A percentile compares a stretch with the other conserved stretches of the same genome.
phyloP scores from a whole-genome alignment of 2,797 vertebrate genomes.

The Mus spretus region DNA sequence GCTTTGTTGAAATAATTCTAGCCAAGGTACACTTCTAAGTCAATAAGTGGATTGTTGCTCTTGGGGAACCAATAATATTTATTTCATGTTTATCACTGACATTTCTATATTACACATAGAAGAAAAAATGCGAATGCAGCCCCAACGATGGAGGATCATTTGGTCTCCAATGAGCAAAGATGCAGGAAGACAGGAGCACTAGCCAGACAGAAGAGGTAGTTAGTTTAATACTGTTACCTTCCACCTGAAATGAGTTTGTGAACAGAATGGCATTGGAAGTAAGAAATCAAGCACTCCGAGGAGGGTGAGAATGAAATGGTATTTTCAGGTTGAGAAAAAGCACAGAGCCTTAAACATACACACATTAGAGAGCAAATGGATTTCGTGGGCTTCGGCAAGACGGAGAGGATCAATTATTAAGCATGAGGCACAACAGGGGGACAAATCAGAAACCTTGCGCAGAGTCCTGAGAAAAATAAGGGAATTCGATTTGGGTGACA shows the following conservation, averaged over 20 bases:
- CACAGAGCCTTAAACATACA: not conserved
- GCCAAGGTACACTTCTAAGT: not conserved
- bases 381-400: not conserved
- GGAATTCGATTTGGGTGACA: conserved; percentile 3
- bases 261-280: not conserved
- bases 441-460: not conserved
- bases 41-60: not conserved
- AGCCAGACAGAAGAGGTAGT: not conserved
- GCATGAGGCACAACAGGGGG: not conserved
- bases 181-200: conserved; percentile 6
- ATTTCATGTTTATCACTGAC: not conserved
- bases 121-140: not conserved
- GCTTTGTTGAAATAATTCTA: conserved; percentile 41
- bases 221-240: not conserved
- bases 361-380: not conserved
- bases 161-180: not conserved
- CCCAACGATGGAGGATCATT: not conserved
- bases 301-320: not conserved
- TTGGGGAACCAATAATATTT: not conserved
- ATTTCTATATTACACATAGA: not conserved
- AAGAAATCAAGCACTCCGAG: not conserved
- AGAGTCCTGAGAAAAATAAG: not conserved
- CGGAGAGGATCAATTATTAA: not conserved
- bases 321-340: not conserved
- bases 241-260: not conserved